phyloP scores from a whole-genome alignment of 92 coral and sea anemone genomes.

The Chrysogorgia sp. region DNA sequence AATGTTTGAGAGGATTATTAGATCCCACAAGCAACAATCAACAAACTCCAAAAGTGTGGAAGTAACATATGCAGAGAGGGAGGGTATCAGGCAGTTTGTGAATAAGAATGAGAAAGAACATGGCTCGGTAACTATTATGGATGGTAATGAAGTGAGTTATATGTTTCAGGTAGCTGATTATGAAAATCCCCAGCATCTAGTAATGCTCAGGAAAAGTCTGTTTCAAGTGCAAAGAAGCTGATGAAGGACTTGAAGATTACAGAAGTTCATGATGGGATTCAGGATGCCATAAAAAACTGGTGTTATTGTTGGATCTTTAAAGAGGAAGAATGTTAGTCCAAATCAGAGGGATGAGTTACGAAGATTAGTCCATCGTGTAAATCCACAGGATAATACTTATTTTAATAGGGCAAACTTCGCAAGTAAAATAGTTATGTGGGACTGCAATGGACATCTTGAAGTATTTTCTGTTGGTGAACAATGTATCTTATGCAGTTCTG shows the following conservation, averaged over 20 bases:
- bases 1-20: slow-evolving; percentile 61
- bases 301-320: slow-evolving; percentile 10
- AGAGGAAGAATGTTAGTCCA: slow-evolving; percentile 22
- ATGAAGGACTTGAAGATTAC: not conserved
- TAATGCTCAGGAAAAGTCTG: slow-evolving; percentile 5
- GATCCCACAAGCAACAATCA: slow-evolving; percentile 63
- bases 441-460: slow-evolving; percentile 5
- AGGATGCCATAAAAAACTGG: not conserved
- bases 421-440: not conserved
- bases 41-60: slow-evolving; percentile 71
- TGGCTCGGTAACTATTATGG: not conserved
- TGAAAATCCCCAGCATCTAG: slow-evolving; percentile 2
- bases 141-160: not conserved
- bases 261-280: slow-evolving; percentile 1
- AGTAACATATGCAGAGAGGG: slow-evolving; percentile 63
- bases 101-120: not conserved
- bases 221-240: not conserved
- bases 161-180: not conserved
- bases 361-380: slow-evolving; percentile 1
- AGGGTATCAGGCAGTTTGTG: slow-evolving; percentile 51
- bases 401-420: not conserved
- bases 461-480: slow-evolving; percentile 2
- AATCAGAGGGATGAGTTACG: slow-evolving; percentile 10
- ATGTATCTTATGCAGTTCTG: slow-evolving; percentile 1
- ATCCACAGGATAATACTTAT: slow-evolving; percentile 2